Percentiles rank a stretch among this genome's conserved stretches.
These are phyloP conservation scores for Nettapus auritus DNA, from an alignment of 2,113 vertebrate species.

Conservation along the genomic window DNA sequence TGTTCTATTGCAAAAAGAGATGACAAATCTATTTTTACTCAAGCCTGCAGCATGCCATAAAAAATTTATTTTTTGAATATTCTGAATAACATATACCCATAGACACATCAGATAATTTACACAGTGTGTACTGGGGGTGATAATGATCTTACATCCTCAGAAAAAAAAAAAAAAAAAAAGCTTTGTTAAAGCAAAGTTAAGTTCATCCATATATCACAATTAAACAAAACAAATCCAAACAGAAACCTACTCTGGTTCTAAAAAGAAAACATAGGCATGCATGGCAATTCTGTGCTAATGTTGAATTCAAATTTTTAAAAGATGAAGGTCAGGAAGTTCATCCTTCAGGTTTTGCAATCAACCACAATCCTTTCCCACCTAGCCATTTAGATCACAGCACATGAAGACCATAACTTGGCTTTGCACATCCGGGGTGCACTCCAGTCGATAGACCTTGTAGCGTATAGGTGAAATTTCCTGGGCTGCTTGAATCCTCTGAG, in stretches of 20 bases:
- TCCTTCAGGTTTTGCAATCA: not conserved
- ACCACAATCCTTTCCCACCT: not conserved
- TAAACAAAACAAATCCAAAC: not conserved
- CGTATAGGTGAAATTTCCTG: not conserved
- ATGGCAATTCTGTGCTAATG: not conserved
- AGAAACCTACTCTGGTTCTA: not conserved
- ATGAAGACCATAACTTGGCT: not conserved
- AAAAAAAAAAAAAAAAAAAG: not conserved
- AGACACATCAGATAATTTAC: conserved; percentile 23
- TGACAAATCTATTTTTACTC: conserved; percentile 44
- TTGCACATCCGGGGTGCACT: not conserved
- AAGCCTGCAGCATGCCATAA: conserved; percentile 11
- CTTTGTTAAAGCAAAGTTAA: conserved; percentile 14
- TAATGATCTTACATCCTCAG: conserved; percentile 26
- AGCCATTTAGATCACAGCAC: not conserved
- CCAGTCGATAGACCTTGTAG: not conserved
- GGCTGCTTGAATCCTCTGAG: not conserved
- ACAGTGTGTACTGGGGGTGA: not conserved
- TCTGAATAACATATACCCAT: not conserved
- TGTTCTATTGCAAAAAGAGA: conserved; percentile 28
- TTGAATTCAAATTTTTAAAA: not conserved
- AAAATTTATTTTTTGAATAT: conserved; percentile 26
- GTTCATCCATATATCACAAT: not conserved
- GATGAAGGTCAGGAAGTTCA: not conserved
- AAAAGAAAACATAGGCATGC: not conserved